Conservation (phyloP, 2,888 invertebrate genomes). For the Volucella inanis region DNA sequence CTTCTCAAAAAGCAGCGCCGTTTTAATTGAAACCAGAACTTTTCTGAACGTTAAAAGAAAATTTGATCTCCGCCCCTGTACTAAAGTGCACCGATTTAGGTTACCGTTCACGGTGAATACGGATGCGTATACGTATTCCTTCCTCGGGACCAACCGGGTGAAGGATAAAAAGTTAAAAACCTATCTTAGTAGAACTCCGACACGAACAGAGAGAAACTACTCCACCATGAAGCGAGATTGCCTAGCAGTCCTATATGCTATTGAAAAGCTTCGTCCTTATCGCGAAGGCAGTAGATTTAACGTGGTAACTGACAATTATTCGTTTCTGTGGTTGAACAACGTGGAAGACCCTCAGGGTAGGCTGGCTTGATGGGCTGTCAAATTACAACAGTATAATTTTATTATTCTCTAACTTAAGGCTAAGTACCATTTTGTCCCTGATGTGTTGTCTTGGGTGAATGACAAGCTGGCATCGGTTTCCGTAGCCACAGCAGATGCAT, state of each 20-base stretch:
- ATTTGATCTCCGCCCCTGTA: too few species aligned
- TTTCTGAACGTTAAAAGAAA: too few species aligned
- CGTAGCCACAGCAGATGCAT: too few species aligned
- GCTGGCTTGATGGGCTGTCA: slow-evolving; percentile 52
- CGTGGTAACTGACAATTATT: slow-evolving; percentile 42
- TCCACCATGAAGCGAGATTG: slow-evolving; percentile 50
- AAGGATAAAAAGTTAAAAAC: slow-evolving; percentile 36
- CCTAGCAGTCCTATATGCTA: slow-evolving; percentile 47
- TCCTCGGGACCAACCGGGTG: slow-evolving; percentile 17
- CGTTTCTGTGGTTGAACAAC: slow-evolving; percentile 56
- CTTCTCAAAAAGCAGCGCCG: slow-evolving; percentile 39
- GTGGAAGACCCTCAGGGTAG: slow-evolving; percentile 49
- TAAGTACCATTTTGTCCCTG: too few species aligned
- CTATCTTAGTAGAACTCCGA: slow-evolving; percentile 41
- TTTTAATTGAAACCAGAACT: too few species aligned
- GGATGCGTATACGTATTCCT: slow-evolving; percentile 65
- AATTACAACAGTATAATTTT: slow-evolving; percentile 44
- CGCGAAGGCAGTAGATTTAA: slow-evolving; percentile 55
- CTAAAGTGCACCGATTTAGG: too few species aligned
- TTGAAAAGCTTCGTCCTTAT: slow-evolving; percentile 57
- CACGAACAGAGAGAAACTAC: not conserved
- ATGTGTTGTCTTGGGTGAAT: too few species aligned
- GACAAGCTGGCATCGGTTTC: too few species aligned
- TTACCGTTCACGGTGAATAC: slow-evolving; percentile 36
- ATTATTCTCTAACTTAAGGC: slow-evolving; percentile 38